These are phyloP conservation scores for Brevipalpus yothersi DNA, from an alignment of 1,140 invertebrate genomes.

Conservation along the genomic window DNA sequence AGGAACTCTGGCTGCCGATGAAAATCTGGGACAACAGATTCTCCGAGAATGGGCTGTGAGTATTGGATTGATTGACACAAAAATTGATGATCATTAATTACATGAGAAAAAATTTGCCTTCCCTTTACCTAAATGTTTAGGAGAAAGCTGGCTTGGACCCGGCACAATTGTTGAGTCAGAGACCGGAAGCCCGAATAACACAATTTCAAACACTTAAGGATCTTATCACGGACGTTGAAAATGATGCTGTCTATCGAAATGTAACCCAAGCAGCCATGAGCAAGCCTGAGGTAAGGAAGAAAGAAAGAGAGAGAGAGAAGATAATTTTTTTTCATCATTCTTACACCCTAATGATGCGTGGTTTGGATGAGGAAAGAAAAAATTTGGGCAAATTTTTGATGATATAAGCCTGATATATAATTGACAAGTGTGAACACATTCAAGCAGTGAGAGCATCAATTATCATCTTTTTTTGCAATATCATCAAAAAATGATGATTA, in stretches of 20 bases:
- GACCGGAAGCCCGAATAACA: conserved; percentile 12
- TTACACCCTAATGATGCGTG: too few species aligned
- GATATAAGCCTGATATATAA: too few species aligned
- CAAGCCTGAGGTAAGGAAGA: not conserved
- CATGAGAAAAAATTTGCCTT: too few species aligned
- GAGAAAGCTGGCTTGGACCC: conserved; percentile 13
- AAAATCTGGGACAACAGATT: conserved; percentile 12
- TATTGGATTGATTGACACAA: not conserved
- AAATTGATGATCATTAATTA: not conserved
- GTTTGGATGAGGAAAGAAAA: too few species aligned
- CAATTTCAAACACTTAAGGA: conserved; percentile 14
- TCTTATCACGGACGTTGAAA: conserved; percentile 9
- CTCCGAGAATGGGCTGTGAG: conserved; percentile 13
- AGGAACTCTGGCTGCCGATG: conserved; percentile 13
- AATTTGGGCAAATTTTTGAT: too few species aligned
- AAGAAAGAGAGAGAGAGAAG: not conserved
- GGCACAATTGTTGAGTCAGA: conserved; percentile 9
- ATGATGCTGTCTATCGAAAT: not conserved
- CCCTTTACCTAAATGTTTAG: not conserved
- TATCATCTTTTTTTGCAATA: not conserved
- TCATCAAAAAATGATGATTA: not conserved
- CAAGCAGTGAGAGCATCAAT: too few species aligned
- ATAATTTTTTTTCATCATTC: too few species aligned
- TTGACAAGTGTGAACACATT: too few species aligned
- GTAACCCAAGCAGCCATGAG: not conserved